Conservation (phyloP, 2,888 invertebrate genomes). For the Pseudeuparius sepicola region DNA sequence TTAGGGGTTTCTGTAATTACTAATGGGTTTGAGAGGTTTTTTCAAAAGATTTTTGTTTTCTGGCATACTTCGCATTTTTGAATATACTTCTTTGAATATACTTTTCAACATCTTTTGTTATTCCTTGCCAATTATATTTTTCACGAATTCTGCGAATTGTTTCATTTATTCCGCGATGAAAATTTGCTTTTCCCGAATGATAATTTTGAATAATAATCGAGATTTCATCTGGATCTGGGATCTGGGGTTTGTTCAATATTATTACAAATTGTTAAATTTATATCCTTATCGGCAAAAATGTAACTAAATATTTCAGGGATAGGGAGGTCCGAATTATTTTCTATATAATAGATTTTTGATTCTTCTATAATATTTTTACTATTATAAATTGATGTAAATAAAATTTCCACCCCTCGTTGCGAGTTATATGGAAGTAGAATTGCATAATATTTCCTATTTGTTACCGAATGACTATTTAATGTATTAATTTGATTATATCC, state of each 20-base stretch:
- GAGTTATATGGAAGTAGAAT: no score
- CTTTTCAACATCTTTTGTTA: constrained; percentile 14
- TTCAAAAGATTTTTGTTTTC: constrained; percentile 10
- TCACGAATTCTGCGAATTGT: constrained; percentile 13
- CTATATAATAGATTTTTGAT: constrained; percentile 8
- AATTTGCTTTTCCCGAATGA: no score
- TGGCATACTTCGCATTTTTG: constrained; percentile 13
- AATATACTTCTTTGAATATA: no score
- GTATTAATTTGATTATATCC: no score
- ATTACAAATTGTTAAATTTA: constrained; percentile 13
- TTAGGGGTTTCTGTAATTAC: constrained; percentile 6
- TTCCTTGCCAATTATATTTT: constrained; percentile 17
- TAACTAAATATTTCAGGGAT: constrained; percentile 13
- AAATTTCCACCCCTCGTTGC: no score
- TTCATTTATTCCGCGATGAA: constrained; percentile 17
- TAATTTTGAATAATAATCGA: constrained; percentile 14
- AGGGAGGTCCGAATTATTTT: constrained; percentile 15
- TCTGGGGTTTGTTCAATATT: constrained; percentile 10
- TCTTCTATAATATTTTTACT: constrained; percentile 7
- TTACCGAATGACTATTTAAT: no score
- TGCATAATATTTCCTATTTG: no score
- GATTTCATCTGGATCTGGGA: constrained; percentile 13
- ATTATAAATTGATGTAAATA: no score
- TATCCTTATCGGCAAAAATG: constrained; percentile 13
- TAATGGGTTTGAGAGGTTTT: constrained; percentile 7